Evolutionary conservation across 2,888 invertebrate genomes (phyloP).

Genomic region (Auanema freiburgensis): DNA sequence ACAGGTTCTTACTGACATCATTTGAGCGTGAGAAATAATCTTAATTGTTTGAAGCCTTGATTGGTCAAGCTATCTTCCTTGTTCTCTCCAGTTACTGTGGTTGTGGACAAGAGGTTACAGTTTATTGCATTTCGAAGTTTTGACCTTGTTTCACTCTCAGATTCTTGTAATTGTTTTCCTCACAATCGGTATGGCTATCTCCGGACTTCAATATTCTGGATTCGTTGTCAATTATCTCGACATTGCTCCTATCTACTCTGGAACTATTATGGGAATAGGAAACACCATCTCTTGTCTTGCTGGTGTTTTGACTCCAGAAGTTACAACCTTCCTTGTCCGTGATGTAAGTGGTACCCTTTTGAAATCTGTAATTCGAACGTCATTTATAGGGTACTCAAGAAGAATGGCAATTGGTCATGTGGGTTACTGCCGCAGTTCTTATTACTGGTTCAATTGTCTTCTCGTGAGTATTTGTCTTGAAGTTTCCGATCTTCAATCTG

Average conservation of each 20-base stretch:
- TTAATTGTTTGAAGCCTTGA: constrained; percentile 51
- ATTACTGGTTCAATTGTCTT: constrained; percentile 66
- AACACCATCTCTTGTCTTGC: constrained; percentile 65
- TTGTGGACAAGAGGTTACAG: constrained; percentile 62
- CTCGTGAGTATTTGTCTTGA: constrained; percentile 12
- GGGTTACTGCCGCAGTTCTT: constrained; percentile 64
- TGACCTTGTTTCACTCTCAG: constrained; percentile 21
- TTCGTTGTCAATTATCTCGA: constrained; percentile 64
- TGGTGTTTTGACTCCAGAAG: constrained; percentile 60
- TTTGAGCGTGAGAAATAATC: no score
- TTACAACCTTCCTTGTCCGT: constrained; percentile 56
- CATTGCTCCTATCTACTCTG: constrained; percentile 62
- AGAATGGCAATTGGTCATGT: constrained; percentile 63
- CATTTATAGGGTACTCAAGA: constrained; percentile 54
- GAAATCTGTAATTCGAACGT: neutral
- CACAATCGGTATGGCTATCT: constrained; percentile 55
- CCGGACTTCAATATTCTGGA: constrained; percentile 63
- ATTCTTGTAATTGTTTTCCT: constrained; percentile 58
- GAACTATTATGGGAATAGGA: constrained; percentile 60
- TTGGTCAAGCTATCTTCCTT: constrained; percentile 62
- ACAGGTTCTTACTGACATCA: no score
- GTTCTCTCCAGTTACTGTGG: constrained; percentile 56
- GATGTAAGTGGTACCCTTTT: constrained; percentile 33
- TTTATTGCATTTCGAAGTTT: neutral
- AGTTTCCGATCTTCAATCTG: neutral